Base-by-base conservation (phyloP, 2,888 invertebrate genomes). In the Clistopyga incitator region DNA sequence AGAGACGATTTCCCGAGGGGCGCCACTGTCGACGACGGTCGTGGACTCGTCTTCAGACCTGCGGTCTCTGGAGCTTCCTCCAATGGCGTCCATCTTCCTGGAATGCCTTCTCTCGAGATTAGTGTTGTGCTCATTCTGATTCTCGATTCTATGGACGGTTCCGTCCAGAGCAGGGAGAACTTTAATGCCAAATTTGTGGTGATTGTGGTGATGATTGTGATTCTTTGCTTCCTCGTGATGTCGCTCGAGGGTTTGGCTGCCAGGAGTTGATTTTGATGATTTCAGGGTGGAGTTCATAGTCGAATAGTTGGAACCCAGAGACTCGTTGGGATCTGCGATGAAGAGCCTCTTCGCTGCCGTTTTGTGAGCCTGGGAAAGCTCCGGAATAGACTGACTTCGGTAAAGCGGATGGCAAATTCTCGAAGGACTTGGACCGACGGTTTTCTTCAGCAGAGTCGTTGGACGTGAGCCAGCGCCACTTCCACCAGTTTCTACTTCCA, bases 301-400 rank as follows among this genome's bases (percentile, higher is more conserved):
- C 4, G 94, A 94, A 72, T 94, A 93, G 81, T 93, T 94, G 1
- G 94, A 94, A 61, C 92, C 91, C 2, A 92, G 85, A 0, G 94
- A 92, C 25, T 93, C 93, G 82, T 92, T 91, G 1, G 94, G 93
- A 29, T 94, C 94, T 6, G 92, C 90, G 25, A 92, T 92, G 86
- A 94, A 94, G 1, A 94, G 90, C 23, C 92, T 88, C 61, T 93
- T 93, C 8, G 91, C 89, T 6, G 89, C 79, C 3, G 77, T 89
- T 72, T 91, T 92, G 47, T 90, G 88, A 88, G 96, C 95, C 93
- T 95, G 95, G 82, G 94, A 95, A 86, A 98, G 94, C 89, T 97
- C 97, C 85, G 97, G 96, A 61, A 96, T 96, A 3, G 97, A 97
- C 56, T 97, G 96, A 87, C 97, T 96, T 87, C 96, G 94, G 90